Conservation (phyloP, 2,797 vertebrate species). For the Sebastes iracundus region DNA sequence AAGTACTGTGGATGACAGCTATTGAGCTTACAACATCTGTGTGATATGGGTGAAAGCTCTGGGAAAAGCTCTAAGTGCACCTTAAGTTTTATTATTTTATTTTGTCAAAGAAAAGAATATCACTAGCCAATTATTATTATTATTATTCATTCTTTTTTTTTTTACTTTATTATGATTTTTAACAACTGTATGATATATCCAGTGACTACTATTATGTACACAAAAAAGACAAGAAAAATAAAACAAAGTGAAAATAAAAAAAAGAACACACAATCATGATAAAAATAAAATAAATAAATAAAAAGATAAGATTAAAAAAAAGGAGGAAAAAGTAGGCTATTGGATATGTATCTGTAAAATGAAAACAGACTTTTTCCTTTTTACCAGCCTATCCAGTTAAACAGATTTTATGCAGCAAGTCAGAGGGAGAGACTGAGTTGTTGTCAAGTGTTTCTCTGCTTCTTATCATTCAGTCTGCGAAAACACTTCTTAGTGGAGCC, state of each 20-base stretch:
- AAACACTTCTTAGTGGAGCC: slow-evolving; percentile 54
- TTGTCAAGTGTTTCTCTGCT: slow-evolving; percentile 33
- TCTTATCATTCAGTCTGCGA: slow-evolving; percentile 63
- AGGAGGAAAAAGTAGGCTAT: not conserved
- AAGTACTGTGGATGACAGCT: not conserved
- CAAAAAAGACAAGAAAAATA: not conserved
- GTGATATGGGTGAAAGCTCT: not conserved
- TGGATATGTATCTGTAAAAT: not conserved
- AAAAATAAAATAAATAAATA: not conserved
- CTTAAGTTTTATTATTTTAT: not conserved
- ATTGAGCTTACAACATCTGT: not conserved
- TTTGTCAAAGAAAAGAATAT: not conserved
- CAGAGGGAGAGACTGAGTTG: not conserved
- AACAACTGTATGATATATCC: not conserved
- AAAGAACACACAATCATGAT: not conserved
- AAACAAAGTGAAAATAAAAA: not conserved
- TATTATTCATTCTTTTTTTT: too few species aligned
- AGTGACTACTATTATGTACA: not conserved
- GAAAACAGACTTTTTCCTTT: not conserved
- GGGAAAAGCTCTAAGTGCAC: not conserved
- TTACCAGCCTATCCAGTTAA: not conserved
- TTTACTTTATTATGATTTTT: not conserved
- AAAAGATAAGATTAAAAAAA: not conserved
- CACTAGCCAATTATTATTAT: not conserved
- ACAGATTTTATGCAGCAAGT: not conserved